Percentiles rank a stretch among this genome's conserved stretches.
phyloP scores from a whole-genome alignment of 2,888 invertebrate genomes.

The Clostera curtula region DNA sequence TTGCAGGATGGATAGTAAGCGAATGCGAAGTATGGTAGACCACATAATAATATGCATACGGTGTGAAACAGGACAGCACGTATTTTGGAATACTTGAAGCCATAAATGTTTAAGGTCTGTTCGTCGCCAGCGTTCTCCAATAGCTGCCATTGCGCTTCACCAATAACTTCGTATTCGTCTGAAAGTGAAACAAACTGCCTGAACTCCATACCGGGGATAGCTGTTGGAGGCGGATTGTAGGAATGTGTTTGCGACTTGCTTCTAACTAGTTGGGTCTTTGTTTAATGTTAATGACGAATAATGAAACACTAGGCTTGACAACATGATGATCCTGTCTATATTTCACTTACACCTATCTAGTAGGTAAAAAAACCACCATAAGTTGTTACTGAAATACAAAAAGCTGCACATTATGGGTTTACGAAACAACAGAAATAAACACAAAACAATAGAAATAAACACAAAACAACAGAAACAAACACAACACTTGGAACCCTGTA shows the following conservation, averaged over 20 bases:
- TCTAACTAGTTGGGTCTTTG: background rate
- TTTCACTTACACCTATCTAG: no score
- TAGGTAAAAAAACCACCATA: no score
- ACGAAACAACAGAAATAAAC: background rate
- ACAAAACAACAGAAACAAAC: no score
- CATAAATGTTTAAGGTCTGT: slow-evolving; percentile 64
- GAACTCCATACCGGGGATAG: slow-evolving; percentile 28
- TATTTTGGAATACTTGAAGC: slow-evolving; percentile 62
- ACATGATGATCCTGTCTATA: no score
- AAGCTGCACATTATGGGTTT: slow-evolving; percentile 1
- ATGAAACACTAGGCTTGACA: no score
- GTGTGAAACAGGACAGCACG: slow-evolving; percentile 65
- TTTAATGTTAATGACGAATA: no score
- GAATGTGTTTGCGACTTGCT: slow-evolving; percentile 10
- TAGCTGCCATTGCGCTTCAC: slow-evolving; percentile 69
- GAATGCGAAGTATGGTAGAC: slow-evolving; percentile 73
- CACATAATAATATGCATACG: slow-evolving; percentile 63
- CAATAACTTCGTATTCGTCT: slow-evolving; percentile 75
- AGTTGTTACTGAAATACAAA: no score
- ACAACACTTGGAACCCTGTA: no score
- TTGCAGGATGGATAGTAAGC: slow-evolving; percentile 74
- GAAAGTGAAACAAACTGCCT: slow-evolving; percentile 35
- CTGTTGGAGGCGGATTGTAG: slow-evolving; percentile 21
- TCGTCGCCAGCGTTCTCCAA: slow-evolving; percentile 67
- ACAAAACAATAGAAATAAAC: slow-evolving; percentile 1